phyloP scores from a whole-genome alignment of 2,888 invertebrate species.

The Drosophila atroscutellata region DNA sequence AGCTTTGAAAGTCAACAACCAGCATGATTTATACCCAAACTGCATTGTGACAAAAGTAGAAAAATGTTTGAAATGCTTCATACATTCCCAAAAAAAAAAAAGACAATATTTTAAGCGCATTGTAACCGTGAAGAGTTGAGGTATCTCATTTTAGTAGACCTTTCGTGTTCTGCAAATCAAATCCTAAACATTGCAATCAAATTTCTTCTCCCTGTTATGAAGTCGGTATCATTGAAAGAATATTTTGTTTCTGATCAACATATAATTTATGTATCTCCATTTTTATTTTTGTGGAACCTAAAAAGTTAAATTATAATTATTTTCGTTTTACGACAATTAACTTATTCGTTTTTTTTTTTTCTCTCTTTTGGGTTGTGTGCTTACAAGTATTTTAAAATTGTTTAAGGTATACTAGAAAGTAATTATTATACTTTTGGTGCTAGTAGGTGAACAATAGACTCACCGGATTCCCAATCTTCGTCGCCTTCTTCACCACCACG shows the following conservation, averaged over 20 bases:
- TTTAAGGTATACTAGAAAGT: constrained; percentile 65
- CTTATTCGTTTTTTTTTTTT: constrained; percentile 26
- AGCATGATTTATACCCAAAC: neutral
- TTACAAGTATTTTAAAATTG: constrained; percentile 53
- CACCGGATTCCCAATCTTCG: constrained; percentile 85
- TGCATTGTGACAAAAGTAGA: neutral
- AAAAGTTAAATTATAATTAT: constrained; percentile 14
- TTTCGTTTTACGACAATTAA: constrained; percentile 17
- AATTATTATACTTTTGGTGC: constrained; percentile 59
- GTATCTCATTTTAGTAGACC: neutral
- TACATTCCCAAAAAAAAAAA: neutral
- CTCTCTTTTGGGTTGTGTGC: constrained; percentile 17
- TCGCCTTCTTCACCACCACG: constrained; percentile 75
- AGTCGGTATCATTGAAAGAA: constrained; percentile 22
- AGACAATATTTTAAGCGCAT: neutral
- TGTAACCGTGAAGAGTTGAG: neutral
- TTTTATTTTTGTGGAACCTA: constrained; percentile 20
- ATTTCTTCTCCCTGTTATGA: constrained; percentile 6
- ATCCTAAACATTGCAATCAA: neutral
- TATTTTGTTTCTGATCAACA: constrained; percentile 20
- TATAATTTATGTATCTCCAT: constrained; percentile 24
- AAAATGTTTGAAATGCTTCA: neutral
- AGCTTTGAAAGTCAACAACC: neutral
- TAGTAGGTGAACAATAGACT: constrained; percentile 79
- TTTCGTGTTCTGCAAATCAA: neutral